Conservation (phyloP, 1,140 invertebrate species). For the Drosophila sp. region DNA sequence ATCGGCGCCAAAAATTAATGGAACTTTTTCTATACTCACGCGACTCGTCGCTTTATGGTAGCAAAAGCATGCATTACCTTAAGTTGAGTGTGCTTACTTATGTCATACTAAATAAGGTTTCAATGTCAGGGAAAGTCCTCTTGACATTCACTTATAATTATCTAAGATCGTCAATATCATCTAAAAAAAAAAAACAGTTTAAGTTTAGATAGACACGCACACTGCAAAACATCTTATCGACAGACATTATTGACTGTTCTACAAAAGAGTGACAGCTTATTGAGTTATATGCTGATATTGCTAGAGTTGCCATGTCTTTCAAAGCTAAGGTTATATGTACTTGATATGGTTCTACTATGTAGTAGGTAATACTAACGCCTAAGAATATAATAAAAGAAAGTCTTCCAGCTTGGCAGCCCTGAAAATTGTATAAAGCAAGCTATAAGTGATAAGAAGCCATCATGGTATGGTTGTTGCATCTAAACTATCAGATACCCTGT, state of each 20-base stretch:
- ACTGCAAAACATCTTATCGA: constrained; percentile 6
- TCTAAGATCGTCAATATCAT: background rate
- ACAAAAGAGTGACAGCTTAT: background rate
- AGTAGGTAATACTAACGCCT: background rate
- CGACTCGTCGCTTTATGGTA: constrained; percentile 6
- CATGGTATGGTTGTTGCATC: background rate
- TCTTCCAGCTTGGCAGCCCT: constrained; percentile 1
- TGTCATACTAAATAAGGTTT: background rate
- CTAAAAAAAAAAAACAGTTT: background rate
- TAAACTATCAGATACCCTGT: background rate
- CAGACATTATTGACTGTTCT: background rate
- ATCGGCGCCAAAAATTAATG: constrained; percentile 13
- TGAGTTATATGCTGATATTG: background rate
- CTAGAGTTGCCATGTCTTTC: background rate
- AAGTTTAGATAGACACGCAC: background rate
- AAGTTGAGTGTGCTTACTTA: background rate
- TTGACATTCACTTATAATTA: background rate
- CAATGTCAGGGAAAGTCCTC: constrained; percentile 2
- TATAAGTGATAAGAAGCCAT: background rate
- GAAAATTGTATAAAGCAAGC: background rate
- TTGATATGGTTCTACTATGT: background rate
- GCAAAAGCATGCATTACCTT: background rate
- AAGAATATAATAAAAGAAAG: background rate
- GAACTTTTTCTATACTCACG: constrained; percentile 20
- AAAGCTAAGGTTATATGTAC: background rate